Conservation (phyloP, 2,113 vertebrate genomes). For the Polyodon spathula region DNA sequence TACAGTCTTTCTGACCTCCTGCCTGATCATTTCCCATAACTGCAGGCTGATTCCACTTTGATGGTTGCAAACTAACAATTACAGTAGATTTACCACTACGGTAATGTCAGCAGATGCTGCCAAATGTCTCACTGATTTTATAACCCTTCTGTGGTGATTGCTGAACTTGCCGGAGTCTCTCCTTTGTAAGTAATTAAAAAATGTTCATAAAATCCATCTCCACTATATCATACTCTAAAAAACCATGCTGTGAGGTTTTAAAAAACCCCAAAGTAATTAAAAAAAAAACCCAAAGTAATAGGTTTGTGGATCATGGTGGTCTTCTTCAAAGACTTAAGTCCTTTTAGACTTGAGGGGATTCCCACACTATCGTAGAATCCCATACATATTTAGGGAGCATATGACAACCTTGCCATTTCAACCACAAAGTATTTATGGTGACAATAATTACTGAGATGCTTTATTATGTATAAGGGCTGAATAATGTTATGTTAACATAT, state of each 20-base stretch:
- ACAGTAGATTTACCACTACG: background rate
- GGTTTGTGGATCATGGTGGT: background rate
- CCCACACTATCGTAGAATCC: background rate
- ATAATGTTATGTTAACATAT: too few relatives aligned
- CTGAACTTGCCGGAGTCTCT: background rate
- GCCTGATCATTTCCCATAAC: too few relatives aligned
- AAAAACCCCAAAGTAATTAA: background rate
- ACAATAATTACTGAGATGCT: background rate
- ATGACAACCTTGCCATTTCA: background rate
- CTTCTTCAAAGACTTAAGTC: background rate
- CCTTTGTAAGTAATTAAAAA: background rate
- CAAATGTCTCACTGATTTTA: background rate
- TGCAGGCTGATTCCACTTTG: background rate
- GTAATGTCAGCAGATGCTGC: background rate
- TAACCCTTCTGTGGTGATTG: background rate
- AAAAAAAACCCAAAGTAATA: background rate
- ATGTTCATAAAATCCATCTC: slow-evolving; percentile 1
- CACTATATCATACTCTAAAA: background rate
- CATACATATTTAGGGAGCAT: background rate
- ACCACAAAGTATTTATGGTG: background rate
- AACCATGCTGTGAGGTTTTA: background rate
- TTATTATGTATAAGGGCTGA: too few relatives aligned
- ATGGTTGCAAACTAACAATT: background rate
- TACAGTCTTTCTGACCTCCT: too few relatives aligned
- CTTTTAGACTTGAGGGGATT: background rate